A percentile compares a stretch with the other conserved stretches of the same genome.
Evolutionary conservation across 2,113 vertebrate species (phyloP).

Genomic region (Syngnathus scovelli): DNA sequence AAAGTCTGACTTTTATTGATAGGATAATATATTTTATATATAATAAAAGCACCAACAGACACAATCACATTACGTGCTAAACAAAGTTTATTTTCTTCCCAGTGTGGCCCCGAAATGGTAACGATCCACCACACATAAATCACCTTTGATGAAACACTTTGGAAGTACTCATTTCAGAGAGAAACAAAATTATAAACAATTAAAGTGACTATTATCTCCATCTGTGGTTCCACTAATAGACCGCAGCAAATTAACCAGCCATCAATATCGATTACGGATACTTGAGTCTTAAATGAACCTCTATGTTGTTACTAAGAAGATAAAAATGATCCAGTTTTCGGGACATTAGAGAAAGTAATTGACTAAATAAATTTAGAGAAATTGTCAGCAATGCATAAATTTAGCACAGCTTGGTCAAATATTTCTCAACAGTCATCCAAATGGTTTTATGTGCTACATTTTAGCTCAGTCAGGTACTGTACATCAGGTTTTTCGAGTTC

Average conservation of each 20-base stretch:
- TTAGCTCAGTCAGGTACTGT: neutral
- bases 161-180: neutral
- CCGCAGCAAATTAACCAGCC: neutral
- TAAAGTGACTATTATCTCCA: neutral
- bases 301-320: neutral
- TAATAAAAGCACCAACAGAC: too few species aligned
- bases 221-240: neutral
- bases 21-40: too few species aligned
- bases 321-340: neutral
- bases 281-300: neutral
- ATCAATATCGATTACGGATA: neutral
- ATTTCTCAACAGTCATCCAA: too few species aligned
- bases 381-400: too few species aligned
- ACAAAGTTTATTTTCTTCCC: too few species aligned
- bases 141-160: neutral
- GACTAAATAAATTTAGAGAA: neutral
- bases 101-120: too few species aligned
- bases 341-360: neutral
- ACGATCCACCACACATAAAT: neutral
- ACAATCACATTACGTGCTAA: too few species aligned
- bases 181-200: neutral
- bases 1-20: too few species aligned
- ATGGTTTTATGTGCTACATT: too few species aligned
- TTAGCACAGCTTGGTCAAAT: too few species aligned
- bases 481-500: neutral